A percentile compares a stretch with the other conserved stretches of the same genome.
Evolutionary conservation across 2,797 vertebrate species (phyloP).

Genomic region (Diglossa cyanea): DNA sequence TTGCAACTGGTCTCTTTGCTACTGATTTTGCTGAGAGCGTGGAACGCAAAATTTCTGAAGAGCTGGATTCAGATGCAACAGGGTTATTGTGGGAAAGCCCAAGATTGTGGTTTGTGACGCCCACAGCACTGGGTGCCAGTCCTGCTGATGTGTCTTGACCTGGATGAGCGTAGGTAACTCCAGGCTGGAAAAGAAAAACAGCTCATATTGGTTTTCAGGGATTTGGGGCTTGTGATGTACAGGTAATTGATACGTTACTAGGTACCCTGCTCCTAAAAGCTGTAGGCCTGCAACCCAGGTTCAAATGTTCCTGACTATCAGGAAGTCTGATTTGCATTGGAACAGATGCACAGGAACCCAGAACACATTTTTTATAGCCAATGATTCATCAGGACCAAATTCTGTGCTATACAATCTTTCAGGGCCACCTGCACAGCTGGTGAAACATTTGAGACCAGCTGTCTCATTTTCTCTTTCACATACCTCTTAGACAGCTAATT

Average conservation of each 20-base stretch:
- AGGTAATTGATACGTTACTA: not conserved
- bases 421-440: not conserved
- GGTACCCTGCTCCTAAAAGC: not conserved
- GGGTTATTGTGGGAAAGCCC: slow-evolving; percentile 33
- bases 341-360: not conserved
- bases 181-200: slow-evolving; percentile 58
- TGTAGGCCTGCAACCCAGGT: not conserved
- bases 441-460: not conserved
- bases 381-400: not conserved
- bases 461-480: not conserved
- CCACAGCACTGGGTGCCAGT: not conserved
- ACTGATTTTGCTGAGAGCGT: not conserved
- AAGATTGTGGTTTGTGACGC: slow-evolving; percentile 60
- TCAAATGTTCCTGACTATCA: not conserved
- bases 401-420: not conserved
- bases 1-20: slow-evolving; percentile 27
- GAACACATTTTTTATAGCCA: not conserved
- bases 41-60: slow-evolving; percentile 46
- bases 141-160: not conserved
- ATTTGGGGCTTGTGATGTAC: not conserved
- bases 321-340: not conserved
- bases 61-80: slow-evolving; percentile 70
- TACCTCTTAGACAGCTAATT: not conserved
- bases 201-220: not conserved
- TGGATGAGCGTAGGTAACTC: not conserved